Conservation (phyloP, 2,113 vertebrate species). For the Thalassoma bifasciatum region DNA sequence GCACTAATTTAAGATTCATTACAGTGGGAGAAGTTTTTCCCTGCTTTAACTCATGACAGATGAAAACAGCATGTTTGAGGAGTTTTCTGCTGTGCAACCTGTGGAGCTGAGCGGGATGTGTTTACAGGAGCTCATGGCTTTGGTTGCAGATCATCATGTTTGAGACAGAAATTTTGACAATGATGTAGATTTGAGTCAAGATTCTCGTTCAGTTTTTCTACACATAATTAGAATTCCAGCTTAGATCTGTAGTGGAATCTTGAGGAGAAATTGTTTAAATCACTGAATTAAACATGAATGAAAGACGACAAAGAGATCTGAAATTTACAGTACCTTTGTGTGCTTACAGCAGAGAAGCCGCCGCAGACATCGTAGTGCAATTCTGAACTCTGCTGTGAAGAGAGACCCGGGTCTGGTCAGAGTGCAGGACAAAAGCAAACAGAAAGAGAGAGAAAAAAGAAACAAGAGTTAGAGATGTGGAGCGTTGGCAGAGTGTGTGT, state of each 20-base stretch:
- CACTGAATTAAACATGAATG: slow-evolving; percentile 7
- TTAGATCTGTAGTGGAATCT: background rate
- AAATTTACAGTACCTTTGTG: slow-evolving; percentile 72
- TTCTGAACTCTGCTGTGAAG: slow-evolving; percentile 76
- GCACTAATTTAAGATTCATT: slow-evolving; percentile 11
- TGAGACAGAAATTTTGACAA: slow-evolving; percentile 10
- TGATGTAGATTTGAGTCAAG: background rate
- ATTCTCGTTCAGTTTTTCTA: too few relatives aligned
- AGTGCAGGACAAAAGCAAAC: slow-evolving; percentile 69
- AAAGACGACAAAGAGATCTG: background rate
- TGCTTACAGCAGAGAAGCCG: slow-evolving; percentile 81
- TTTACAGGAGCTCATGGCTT: slow-evolving; percentile 15
- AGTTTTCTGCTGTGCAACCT: background rate
- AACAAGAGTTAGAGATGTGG: slow-evolving; percentile 57
- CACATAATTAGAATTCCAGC: too few relatives aligned
- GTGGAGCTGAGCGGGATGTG: slow-evolving; percentile 30
- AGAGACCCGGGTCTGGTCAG: slow-evolving; percentile 67
- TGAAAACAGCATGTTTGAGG: background rate
- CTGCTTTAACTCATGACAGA: background rate
- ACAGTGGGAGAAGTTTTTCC: background rate
- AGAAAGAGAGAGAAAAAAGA: slow-evolving; percentile 54
- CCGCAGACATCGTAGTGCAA: slow-evolving; percentile 81
- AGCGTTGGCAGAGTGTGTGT: slow-evolving; percentile 19
- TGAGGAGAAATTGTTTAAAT: slow-evolving; percentile 1
- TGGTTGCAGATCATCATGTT: slow-evolving; percentile 7